phyloP scores from a whole-genome alignment of 1,140 invertebrate species.

The Venturia canescens region DNA sequence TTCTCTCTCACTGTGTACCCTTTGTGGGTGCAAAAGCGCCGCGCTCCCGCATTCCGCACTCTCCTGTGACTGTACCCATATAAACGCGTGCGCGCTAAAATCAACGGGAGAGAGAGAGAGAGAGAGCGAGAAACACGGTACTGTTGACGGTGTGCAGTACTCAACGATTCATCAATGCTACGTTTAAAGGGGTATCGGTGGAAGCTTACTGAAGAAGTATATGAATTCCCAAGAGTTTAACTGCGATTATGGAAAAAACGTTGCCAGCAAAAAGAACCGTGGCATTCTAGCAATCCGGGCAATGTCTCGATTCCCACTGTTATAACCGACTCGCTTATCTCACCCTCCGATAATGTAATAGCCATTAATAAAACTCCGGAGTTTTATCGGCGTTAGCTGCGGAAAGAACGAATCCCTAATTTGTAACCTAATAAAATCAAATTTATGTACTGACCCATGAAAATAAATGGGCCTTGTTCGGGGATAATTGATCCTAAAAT shows the following conservation, averaged over 20 bases:
- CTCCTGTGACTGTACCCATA: constrained; percentile 13
- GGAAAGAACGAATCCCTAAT: constrained; percentile 16
- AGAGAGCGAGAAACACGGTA: not conserved
- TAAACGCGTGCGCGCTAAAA: constrained; percentile 32
- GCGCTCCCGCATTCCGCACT: constrained; percentile 50
- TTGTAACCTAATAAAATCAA: constrained; percentile 25
- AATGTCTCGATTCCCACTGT: constrained; percentile 31
- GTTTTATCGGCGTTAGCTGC: not conserved
- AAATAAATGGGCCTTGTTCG: not conserved
- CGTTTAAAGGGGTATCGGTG: constrained; percentile 51
- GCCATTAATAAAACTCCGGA: constrained; percentile 25
- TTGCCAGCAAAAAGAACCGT: not conserved
- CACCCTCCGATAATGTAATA: constrained; percentile 31
- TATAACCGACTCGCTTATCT: constrained; percentile 33
- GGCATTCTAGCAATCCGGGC: constrained; percentile 8
- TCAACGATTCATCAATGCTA: constrained; percentile 53
- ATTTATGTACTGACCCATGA: not conserved
- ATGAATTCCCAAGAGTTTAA: constrained; percentile 38
- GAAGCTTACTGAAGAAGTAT: constrained; percentile 21
- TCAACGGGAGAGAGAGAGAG: constrained; percentile 12
- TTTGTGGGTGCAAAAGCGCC: constrained; percentile 61
- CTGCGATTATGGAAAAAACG: constrained; percentile 16
- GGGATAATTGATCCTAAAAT: not conserved
- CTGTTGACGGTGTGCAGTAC: not conserved
- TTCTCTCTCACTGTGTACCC: constrained; percentile 41